Evolutionary conservation across 2,113 vertebrate species (phyloP).

Genomic region (Vombatus ursinus): DNA sequence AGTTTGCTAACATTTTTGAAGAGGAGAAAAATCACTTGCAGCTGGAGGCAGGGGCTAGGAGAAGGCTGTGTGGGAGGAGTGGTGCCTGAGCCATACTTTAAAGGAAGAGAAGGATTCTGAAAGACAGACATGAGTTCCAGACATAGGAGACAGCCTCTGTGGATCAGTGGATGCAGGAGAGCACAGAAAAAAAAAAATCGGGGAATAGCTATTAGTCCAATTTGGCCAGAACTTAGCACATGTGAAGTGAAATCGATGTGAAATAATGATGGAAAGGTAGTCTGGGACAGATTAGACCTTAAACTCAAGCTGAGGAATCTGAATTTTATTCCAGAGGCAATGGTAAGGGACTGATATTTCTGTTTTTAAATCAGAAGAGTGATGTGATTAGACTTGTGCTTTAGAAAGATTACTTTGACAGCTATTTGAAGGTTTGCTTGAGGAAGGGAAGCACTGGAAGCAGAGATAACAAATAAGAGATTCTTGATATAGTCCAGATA

Average conservation of each 20-base stretch:
- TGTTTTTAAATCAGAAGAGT: neutral
- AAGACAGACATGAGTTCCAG: neutral
- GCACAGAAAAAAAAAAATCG: neutral
- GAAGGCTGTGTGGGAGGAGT: neutral
- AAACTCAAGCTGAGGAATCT: neutral
- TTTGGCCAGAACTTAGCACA: neutral
- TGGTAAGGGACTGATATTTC: neutral
- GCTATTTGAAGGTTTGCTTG: neutral
- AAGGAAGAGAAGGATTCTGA: neutral
- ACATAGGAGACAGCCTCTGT: neutral
- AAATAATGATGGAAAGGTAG: neutral
- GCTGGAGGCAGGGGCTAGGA: neutral
- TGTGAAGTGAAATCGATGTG: neutral
- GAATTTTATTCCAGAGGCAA: neutral
- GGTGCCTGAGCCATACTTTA: neutral
- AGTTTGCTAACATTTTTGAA: neutral
- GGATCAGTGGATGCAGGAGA: neutral
- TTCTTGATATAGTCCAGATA: neutral
- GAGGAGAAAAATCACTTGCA: neutral
- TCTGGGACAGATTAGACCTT: neutral
- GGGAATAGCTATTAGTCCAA: neutral
- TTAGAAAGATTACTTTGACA: neutral
- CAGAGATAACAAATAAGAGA: neutral
- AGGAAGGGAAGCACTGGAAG: neutral
- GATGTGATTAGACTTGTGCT: neutral